Conservation (phyloP, 2,797 vertebrate genomes). For the Megalops cyprinoides region DNA sequence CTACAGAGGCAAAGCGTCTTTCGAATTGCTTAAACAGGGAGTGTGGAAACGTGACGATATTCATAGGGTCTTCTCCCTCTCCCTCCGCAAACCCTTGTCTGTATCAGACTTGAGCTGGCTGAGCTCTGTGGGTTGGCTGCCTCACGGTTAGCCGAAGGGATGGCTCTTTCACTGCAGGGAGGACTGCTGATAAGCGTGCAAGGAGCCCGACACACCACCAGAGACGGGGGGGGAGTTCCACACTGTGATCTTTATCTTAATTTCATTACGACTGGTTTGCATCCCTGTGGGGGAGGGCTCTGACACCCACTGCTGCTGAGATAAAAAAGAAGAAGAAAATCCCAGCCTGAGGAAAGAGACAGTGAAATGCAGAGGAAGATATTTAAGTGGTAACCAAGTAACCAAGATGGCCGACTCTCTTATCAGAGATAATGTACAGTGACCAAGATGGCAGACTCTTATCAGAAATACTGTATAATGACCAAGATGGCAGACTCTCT, state of each 20-base stretch:
- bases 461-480: neutral
- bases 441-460: neutral
- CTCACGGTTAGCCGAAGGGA: neutral
- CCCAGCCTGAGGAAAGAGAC: slow-evolving; percentile 5
- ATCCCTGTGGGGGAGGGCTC: slow-evolving; percentile 13
- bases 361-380: neutral
- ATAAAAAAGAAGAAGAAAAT: neutral
- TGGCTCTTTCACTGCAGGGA: neutral
- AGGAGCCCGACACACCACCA: neutral
- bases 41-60: too few species aligned
- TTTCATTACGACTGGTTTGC: neutral
- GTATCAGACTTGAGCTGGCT: neutral
- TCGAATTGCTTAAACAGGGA: too few species aligned
- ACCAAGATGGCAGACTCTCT: neutral
- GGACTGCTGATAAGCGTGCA: neutral
- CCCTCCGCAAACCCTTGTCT: neutral
- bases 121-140: neutral
- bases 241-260: slow-evolving; percentile 45
- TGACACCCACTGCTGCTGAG: neutral
- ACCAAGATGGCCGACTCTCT: neutral
- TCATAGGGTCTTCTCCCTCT: neutral
- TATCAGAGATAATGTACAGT: neutral
- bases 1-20: too few species aligned
- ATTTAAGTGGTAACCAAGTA: neutral
- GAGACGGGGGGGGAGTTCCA: slow-evolving; percentile 19